Conservation (phyloP, 1,140 invertebrate genomes). For the Drosophila teissieri region DNA sequence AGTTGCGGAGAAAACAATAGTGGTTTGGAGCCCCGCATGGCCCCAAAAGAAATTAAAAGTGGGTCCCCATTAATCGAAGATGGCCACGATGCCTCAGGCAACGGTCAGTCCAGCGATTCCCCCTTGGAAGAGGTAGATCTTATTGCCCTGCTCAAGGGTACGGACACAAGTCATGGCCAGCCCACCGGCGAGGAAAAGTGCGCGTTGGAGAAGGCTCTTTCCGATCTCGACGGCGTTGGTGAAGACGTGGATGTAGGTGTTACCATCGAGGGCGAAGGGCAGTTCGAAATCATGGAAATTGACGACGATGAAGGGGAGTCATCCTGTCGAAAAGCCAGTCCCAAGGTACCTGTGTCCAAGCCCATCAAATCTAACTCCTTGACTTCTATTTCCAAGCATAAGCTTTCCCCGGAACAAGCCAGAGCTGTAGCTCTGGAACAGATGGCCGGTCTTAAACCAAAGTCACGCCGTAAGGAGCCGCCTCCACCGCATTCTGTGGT, state of each 20-base stretch:
- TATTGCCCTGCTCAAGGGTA: slow-evolving; percentile 77
- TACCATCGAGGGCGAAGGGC: slow-evolving; percentile 78
- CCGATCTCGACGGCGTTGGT: slow-evolving; percentile 50
- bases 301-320: slow-evolving; percentile 55
- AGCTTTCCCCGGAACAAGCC: slow-evolving; percentile 69
- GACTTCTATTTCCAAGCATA: slow-evolving; percentile 23
- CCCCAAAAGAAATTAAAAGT: slow-evolving; percentile 1
- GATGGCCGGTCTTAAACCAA: slow-evolving; percentile 59
- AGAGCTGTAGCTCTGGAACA: slow-evolving; percentile 75
- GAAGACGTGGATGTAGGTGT: slow-evolving; percentile 64
- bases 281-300: slow-evolving; percentile 82
- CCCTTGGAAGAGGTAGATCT: slow-evolving; percentile 75
- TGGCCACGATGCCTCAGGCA: not conserved
- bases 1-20: slow-evolving; percentile 20
- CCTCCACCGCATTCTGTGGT: slow-evolving; percentile 26
- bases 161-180: slow-evolving; percentile 43
- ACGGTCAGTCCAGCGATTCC: slow-evolving; percentile 15
- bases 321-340: slow-evolving; percentile 5
- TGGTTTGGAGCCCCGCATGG: not conserved
- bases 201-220: slow-evolving; percentile 46
- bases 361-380: not conserved
- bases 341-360: not conserved
- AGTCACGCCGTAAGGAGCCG: slow-evolving; percentile 63
- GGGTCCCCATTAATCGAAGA: slow-evolving; percentile 13
- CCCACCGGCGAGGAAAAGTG: slow-evolving; percentile 5